Conservation (phyloP, 1,140 invertebrate genomes). For the Aporrectodea caliginosa region DNA sequence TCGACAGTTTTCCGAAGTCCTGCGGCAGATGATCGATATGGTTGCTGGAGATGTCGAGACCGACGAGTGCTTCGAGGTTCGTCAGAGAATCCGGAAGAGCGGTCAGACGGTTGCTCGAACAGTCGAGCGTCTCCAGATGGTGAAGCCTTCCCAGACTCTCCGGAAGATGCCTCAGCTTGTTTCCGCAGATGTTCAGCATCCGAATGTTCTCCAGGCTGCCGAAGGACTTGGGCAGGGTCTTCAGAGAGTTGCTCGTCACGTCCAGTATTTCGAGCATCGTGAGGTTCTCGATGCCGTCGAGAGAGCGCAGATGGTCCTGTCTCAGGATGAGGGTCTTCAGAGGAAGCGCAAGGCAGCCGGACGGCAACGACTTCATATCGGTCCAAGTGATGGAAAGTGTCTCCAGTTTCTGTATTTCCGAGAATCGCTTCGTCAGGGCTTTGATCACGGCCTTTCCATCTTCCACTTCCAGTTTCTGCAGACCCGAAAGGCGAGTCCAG, state of each 20-base stretch:
- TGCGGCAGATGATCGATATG: not conserved
- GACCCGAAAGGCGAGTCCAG: not conserved
- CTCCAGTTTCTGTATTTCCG: not conserved
- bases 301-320: not conserved
- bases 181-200: not conserved
- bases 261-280: not conserved
- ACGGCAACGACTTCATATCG: not conserved
- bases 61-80: not conserved
- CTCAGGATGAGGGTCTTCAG: not conserved
- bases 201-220: not conserved
- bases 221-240: not conserved
- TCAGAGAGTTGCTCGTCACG: not conserved
- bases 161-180: not conserved
- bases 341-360: not conserved
- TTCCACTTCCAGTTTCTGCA: not conserved
- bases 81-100: not conserved
- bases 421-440: not conserved
- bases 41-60: not conserved
- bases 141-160: not conserved
- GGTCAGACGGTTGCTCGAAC: not conserved
- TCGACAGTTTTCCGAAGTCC: not conserved
- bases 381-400: not conserved
- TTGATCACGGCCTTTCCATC: not conserved
- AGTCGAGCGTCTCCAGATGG: not conserved
- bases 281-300: not conserved